These are phyloP conservation scores for Drosophila suzukii DNA, from an alignment of 1,140 invertebrate genomes.

Conservation along the genomic window DNA sequence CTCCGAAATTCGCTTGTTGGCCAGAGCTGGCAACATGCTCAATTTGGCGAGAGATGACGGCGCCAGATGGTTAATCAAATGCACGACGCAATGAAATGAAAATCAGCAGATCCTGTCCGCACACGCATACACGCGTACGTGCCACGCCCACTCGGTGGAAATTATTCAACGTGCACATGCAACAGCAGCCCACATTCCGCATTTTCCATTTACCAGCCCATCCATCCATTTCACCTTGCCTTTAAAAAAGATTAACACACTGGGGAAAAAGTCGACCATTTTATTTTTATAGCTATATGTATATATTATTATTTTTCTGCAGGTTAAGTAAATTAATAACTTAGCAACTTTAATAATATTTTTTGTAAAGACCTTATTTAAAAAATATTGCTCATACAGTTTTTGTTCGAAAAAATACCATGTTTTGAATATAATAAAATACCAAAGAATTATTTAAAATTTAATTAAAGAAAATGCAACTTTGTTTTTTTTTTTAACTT, in stretches of 20 bases:
- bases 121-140: background rate
- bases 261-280: background rate
- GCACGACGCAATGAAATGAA: conserved; percentile 69
- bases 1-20: conserved; percentile 5
- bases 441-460: too few species aligned
- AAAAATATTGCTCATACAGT: too few species aligned
- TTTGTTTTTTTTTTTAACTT: too few species aligned
- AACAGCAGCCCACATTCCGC: conserved; percentile 10
- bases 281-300: background rate
- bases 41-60: conserved; percentile 49
- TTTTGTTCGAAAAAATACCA: too few species aligned
- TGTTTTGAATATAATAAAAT: too few species aligned
- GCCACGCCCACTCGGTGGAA: conserved; percentile 40
- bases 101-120: conserved; percentile 52
- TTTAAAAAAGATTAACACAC: conserved; percentile 38
- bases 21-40: conserved; percentile 25
- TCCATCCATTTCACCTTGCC: conserved; percentile 28
- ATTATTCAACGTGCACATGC: conserved; percentile 69
- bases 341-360: too few species aligned
- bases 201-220: background rate
- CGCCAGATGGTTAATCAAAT: conserved; percentile 77
- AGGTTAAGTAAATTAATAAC: background rate
- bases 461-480: too few species aligned
- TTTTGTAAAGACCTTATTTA: too few species aligned
- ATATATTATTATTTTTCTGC: too few species aligned